Base-by-base conservation (phyloP, 2,888 invertebrate genomes). In the Orgyia antiqua region DNA sequence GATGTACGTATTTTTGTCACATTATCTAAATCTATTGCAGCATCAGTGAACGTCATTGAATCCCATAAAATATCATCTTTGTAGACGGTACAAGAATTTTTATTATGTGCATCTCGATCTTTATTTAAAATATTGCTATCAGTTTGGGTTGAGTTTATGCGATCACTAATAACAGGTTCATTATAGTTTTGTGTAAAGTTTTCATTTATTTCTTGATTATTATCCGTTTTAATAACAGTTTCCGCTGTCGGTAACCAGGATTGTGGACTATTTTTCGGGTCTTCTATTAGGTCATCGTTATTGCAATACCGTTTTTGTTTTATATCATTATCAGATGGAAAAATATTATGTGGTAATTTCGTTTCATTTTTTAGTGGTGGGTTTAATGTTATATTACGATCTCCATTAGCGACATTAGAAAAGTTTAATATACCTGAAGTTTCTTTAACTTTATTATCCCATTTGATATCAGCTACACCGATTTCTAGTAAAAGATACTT, bases 401-500 rank as follows among this genome's bases (percentile, higher is more conserved):
- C 4, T 1, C 11, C 23, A 5, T 23, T 23, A 10, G 11, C 23
- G 2, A 5, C 11, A 2, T 10, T 10, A 23, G 4, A 2, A 1
- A n/a, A n/a, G n/a, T n/a, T n/a, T 18, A 11, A 9, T 27, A 24
- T 29, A 25, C 42, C 39, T 18, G 28, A 21, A 13, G 21, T 29
- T 21, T 40, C 33, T 19, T 31, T 10, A 17, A 41, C 31, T 28
- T 68, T 63, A 32, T 66, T 62, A 25, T 83, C 69, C 94, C 94
- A 94, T 47, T 91, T 90, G 13, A 93, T 90, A 48, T 90, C 89
- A 10, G 84, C 83, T 3, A 92, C 87, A 2, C 94, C 94, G 43
- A 95, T 89, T 78, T 95, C 94, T 51, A 89, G 87, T 72, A 92
- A 87, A 15, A 92, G 74, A 75, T 88, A 89, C 48, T 87, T 87